Conservation (phyloP, 37 sponge, comb jelly and placozoan genomes). For the Crambe crambe region DNA sequence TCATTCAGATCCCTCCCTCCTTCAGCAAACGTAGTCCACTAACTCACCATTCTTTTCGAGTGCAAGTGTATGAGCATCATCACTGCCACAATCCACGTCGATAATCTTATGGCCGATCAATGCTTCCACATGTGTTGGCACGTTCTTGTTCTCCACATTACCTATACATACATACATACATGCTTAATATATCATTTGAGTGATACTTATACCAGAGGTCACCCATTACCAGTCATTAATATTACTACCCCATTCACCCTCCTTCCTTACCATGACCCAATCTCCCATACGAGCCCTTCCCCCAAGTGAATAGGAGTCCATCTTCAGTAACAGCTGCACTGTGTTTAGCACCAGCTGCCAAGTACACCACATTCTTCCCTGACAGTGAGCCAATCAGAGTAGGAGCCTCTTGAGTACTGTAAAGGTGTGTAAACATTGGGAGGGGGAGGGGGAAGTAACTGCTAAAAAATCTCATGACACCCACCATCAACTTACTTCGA, state of each 20-base stretch:
- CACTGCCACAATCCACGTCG: constrained; percentile 77
- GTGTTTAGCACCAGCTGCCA: constrained; percentile 80
- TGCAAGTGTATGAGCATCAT: constrained; percentile 90
- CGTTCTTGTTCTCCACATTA: constrained; percentile 71
- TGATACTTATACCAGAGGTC: no score
- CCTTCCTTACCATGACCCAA: constrained; percentile 92
- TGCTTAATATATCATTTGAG: no score
- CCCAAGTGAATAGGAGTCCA: constrained; percentile 93
- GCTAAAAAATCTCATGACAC: neutral
- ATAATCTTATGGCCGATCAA: constrained; percentile 58
- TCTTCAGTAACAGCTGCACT: constrained; percentile 86
- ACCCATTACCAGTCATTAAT: no score
- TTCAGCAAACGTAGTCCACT: neutral
- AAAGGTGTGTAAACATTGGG: neutral
- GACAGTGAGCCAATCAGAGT: constrained; percentile 36
- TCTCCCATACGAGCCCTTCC: constrained; percentile 85
- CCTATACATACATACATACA: constrained; percentile 60
- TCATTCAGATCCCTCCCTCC: neutral
- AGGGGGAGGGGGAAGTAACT: neutral
- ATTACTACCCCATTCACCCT: no score
- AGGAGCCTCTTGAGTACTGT: constrained; percentile 47
- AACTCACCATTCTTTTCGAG: constrained; percentile 74
- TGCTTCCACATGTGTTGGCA: constrained; percentile 75
- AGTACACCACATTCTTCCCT: constrained; percentile 60
- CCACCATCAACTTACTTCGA: constrained; percentile 48